Evolutionary conservation across 2,113 vertebrate species (phyloP), one percentile per base, ranked within the genome.

Genomic region (Agelaius phoeniceus): DNA sequence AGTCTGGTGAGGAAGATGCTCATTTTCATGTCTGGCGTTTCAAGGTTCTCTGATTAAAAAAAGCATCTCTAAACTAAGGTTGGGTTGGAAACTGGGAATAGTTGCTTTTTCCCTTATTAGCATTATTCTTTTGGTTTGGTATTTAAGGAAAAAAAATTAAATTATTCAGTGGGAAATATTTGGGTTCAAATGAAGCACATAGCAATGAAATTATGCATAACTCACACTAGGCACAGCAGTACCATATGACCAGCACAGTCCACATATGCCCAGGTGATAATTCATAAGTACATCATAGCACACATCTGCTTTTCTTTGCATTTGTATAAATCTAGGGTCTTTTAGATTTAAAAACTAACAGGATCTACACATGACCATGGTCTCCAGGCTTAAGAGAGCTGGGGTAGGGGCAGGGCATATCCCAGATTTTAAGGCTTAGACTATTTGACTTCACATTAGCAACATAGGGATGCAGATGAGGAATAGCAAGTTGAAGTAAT

Each of bases 1-100:
- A 95, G 78, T 84, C 90, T 94, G 71, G 27, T 92, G 84, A 97
- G 71, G 84, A 94, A 95, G 88, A 96, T 84, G 68, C 77, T 97
- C 85, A 95, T 96, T 97, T 97, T 96, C 81, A 82, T 58, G 67
- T 69, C 80, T 91, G 44, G 43, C 49, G 87, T 93, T 86, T 96
- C 63, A 96, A 87, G 44, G 67, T 80, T 89, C 95, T 94, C 27
- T 93, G 79, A 76, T 89, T 94, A 16, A 72, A 94, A 92, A 96
- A 87, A 51, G 0, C 11, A 83, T 19, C 21, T 91, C 15, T 87
- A 61, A 95, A 94, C 75, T 65, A 51, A 74, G 54, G 46, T 86
- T 31, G 74, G 12, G 9, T 39, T 93, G 62, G 44, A 94, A 93
- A 67, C 27, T 59, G 35, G 46, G 39, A 92, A 80, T 30, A 81